Evolutionary conservation across 2,888 invertebrate genomes (phyloP).

Genomic region (Galeruca laticollis): DNA sequence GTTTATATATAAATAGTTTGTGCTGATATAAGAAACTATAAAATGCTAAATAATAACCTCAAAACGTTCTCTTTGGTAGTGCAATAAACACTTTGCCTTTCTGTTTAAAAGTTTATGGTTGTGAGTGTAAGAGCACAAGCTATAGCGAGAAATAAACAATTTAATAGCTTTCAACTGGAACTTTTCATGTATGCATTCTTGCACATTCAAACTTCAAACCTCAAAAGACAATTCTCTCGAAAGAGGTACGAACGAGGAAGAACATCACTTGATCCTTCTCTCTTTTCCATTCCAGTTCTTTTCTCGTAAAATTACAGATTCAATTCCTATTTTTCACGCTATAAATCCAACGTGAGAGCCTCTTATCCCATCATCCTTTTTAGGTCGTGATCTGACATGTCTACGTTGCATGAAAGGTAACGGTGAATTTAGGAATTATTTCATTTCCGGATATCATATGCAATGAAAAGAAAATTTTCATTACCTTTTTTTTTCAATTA

Average conservation of each 20-base stretch:
- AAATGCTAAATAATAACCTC: not conserved
- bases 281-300: conserved; percentile 27
- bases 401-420: conserved; percentile 5
- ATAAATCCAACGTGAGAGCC: conserved; percentile 39
- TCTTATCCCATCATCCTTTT: conserved; percentile 29
- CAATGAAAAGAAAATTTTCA: not conserved
- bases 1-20: not conserved
- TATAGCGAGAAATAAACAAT: conserved; percentile 28
- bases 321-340: conserved; percentile 39
- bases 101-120: not conserved
- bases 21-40: not conserved
- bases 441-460: not conserved
- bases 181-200: conserved; percentile 28
- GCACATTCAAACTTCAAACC: conserved; percentile 34
- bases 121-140: conserved; percentile 22
- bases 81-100: conserved; percentile 6
- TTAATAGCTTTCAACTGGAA: conserved; percentile 30
- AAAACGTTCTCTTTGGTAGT: conserved; percentile 1
- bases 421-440: not conserved
- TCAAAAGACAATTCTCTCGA: conserved; percentile 32
- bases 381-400: conserved; percentile 9
- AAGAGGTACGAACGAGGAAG: conserved; percentile 18
- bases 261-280: conserved; percentile 35
- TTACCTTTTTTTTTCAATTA: not conserved
- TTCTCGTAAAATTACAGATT: conserved; percentile 33